Evolutionary conservation across 2,888 invertebrate genomes (phyloP).

Genomic region (Rhaphigaster nebulosa): DNA sequence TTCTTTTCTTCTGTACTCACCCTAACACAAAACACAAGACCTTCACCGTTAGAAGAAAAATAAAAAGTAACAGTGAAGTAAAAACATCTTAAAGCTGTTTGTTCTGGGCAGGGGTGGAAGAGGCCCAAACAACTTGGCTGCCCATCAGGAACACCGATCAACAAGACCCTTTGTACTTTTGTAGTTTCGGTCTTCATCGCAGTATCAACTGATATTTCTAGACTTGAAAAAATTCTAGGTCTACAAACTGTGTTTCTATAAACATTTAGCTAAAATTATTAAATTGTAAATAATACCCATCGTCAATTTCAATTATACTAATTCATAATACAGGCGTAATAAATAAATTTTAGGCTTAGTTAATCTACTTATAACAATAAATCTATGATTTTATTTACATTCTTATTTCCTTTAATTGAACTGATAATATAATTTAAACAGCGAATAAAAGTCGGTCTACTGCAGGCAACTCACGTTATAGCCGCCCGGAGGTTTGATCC

Average conservation of each 20-base stretch:
- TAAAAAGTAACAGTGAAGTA: slow-evolving; percentile 24
- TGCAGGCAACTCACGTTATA: no score
- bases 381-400: no score
- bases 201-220: neutral
- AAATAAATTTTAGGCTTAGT: no score
- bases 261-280: neutral
- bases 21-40: slow-evolving; percentile 20
- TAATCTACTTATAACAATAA: no score
- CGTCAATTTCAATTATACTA: no score
- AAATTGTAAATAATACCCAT: neutral
- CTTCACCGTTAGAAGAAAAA: neutral
- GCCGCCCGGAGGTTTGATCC: no score
- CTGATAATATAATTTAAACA: no score
- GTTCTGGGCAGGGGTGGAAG: neutral
- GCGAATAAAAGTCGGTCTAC: no score
- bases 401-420: no score
- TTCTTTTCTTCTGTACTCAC: neutral
- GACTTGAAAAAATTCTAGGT: neutral
- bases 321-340: no score
- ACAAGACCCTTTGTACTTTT: neutral
- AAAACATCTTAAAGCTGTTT: slow-evolving; percentile 23
- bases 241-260: neutral
- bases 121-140: neutral
- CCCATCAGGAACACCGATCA: slow-evolving; percentile 12
- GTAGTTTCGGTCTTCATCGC: neutral